These are phyloP conservation scores for Pelvicachromis taeniatus DNA, from an alignment of 2,113 vertebrate species.

Conservation along the genomic window DNA sequence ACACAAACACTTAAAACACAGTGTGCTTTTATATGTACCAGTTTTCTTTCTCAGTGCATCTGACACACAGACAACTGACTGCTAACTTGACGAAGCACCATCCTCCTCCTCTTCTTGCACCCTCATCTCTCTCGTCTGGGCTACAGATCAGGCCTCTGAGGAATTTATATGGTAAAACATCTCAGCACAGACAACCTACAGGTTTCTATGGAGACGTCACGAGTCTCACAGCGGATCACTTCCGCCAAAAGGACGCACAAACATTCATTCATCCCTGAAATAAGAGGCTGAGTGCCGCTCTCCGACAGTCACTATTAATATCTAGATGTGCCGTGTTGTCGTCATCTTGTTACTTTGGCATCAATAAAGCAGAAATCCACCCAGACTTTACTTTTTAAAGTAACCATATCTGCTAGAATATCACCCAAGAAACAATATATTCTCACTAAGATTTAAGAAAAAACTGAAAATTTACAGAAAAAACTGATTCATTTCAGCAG, in stretches of 20 bases:
- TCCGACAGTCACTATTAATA: neutral
- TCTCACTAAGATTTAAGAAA: neutral
- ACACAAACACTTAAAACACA: neutral
- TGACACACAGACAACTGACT: slow-evolving; percentile 8
- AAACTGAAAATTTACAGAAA: neutral
- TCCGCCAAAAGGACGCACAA: slow-evolving; percentile 31
- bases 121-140: slow-evolving; percentile 16
- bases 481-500: neutral
- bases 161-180: slow-evolving; percentile 40
- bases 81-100: slow-evolving; percentile 10
- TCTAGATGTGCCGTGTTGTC: neutral
- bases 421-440: neutral
- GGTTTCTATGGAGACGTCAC: slow-evolving; percentile 68
- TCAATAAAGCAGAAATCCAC: neutral
- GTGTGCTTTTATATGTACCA: neutral
- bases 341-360: neutral
- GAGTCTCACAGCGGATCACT: slow-evolving; percentile 42
- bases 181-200: slow-evolving; percentile 35
- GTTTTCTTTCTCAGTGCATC: neutral
- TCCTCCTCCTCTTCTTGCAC: neutral
- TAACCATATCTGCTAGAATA: neutral
- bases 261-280: slow-evolving; percentile 32
- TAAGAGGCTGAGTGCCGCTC: neutral
- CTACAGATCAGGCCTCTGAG: slow-evolving; percentile 28
- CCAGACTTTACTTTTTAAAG: neutral